phyloP scores from a whole-genome alignment of 1,140 invertebrate genomes.

The Sycophila sp. region DNA sequence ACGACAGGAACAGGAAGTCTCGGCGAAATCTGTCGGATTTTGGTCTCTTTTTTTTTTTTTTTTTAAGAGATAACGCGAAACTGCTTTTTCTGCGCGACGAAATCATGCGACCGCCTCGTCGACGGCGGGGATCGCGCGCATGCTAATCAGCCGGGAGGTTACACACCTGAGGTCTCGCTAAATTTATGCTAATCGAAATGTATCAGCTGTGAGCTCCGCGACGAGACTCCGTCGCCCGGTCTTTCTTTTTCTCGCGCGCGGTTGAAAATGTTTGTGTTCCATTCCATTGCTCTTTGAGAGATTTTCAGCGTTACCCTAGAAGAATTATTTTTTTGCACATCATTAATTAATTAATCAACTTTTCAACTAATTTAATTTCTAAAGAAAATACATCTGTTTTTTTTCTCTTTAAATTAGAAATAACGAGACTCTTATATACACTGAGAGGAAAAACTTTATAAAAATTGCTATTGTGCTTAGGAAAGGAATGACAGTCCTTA shows the following conservation, averaged over 20 bases:
- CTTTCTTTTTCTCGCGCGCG: not conserved
- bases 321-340: no score
- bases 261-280: not conserved
- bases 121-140: conserved; percentile 58
- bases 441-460: no score
- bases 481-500: no score
- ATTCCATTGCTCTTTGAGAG: not conserved
- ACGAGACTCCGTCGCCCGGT: not conserved
- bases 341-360: no score
- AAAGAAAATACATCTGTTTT: no score
- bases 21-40: not conserved
- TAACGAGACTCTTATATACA: no score
- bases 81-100: not conserved
- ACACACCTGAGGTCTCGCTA: conserved; percentile 61
- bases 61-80: not conserved
- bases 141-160: conserved; percentile 57
- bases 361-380: no score
- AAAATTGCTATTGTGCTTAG: no score
- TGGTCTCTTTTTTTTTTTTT: not conserved
- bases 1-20: conserved; percentile 26
- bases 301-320: not conserved
- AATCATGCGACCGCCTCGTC: not conserved
- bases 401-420: no score
- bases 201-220: conserved; percentile 56
- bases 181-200: conserved; percentile 65